Conservation (phyloP, 2,797 vertebrate species). For the Pseudochirops corinnae region DNA sequence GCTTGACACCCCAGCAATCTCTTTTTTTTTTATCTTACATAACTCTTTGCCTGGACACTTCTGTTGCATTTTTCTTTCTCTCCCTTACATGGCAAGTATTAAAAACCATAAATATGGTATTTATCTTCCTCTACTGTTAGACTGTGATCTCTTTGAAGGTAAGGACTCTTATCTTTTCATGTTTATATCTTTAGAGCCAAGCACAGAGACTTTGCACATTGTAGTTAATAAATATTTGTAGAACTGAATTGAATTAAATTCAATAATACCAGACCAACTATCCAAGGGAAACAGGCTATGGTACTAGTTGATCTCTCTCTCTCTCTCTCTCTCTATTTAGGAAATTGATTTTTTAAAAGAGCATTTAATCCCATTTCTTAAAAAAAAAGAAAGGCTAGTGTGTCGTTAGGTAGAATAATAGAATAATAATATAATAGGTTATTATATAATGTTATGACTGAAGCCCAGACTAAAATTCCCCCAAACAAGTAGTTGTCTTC, state of each 20-base stretch:
- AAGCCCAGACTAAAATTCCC: neutral
- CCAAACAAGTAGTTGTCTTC: neutral
- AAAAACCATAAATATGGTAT: too few relatives aligned
- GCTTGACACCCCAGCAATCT: neutral
- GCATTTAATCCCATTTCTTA: neutral
- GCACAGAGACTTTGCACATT: neutral
- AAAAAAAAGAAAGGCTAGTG: neutral
- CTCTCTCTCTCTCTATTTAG: too few relatives aligned
- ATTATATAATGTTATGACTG: neutral
- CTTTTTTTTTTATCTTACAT: neutral
- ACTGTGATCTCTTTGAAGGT: neutral
- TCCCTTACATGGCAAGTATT: neutral
- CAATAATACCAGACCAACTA: neutral
- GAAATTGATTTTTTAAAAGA: neutral
- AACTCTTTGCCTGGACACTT: neutral
- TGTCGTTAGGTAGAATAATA: neutral
- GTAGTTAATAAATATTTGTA: neutral
- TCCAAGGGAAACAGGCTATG: neutral
- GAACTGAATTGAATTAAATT: neutral
- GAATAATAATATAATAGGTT: neutral
- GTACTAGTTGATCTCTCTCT: neutral
- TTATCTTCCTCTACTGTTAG: neutral
- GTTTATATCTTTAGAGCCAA: neutral
- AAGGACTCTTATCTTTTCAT: neutral
- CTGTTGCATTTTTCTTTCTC: neutral